Percentiles rank a stretch among this genome's conserved stretches.
phyloP scores from a whole-genome alignment of 2,113 vertebrate species.

The Electrona antarctica region DNA sequence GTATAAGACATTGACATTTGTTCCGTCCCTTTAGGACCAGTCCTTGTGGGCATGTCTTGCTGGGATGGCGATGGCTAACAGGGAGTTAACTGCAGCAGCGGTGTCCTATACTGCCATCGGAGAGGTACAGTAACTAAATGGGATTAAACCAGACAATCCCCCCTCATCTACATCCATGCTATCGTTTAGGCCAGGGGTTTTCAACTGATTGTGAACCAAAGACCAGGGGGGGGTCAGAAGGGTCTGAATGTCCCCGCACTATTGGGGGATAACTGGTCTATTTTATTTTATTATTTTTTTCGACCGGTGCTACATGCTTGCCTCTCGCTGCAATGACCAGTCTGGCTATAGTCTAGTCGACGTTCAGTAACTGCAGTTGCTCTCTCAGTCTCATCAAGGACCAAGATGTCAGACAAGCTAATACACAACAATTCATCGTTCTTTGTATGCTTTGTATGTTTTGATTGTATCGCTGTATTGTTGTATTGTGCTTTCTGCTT shows the following conservation, averaged over 20 bases:
- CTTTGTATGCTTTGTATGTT: too few species aligned
- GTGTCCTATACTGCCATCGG: constrained; percentile 91
- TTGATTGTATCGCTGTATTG: too few species aligned
- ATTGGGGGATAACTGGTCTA: too few species aligned
- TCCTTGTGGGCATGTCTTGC: constrained; percentile 95
- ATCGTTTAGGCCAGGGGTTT: neutral
- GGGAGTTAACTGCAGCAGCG: constrained; percentile 90
- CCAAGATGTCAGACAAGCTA: too few species aligned
- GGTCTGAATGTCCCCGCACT: too few species aligned
- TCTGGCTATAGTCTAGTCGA: too few species aligned
- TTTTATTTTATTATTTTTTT: too few species aligned
- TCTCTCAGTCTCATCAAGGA: neutral
- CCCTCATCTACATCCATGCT: neutral
- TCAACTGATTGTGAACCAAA: neutral
- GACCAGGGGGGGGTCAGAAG: neutral
- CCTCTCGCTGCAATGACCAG: neutral
- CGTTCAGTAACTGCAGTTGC: neutral
- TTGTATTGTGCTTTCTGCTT: too few species aligned
- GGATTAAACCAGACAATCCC: neutral
- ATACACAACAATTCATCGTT: neutral
- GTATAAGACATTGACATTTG: neutral
- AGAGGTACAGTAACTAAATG: constrained; percentile 78
- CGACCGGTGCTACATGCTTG: too few species aligned
- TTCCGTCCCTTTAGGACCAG: constrained; percentile 80
- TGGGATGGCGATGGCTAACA: constrained; percentile 90